A percentile compares a stretch with the other conserved stretches of the same genome.
Conservation (phyloP, 2,888 invertebrate genomes). For the Caenorhabditis doughertyi region DNA sequence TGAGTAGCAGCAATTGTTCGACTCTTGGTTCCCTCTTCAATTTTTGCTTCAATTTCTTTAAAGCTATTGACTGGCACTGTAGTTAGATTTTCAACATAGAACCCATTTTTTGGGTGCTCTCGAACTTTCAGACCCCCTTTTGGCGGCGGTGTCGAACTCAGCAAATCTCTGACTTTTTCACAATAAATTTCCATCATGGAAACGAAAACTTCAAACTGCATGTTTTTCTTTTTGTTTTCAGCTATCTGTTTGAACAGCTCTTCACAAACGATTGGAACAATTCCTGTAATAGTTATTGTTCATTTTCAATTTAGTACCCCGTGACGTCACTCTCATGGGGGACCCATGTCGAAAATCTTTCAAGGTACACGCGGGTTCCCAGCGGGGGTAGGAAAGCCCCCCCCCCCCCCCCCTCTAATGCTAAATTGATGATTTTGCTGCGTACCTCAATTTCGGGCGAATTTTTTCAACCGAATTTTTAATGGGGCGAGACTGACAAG, state of each 20-base stretch:
- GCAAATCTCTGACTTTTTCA: constrained; percentile 83
- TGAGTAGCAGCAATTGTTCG: constrained; percentile 86
- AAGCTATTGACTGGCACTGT: constrained; percentile 78
- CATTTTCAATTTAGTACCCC: too few relatives aligned
- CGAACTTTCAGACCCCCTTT: constrained; percentile 85
- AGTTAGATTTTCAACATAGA: constrained; percentile 85
- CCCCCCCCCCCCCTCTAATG: too few relatives aligned
- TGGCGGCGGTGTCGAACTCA: constrained; percentile 77
- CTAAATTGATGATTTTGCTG: too few relatives aligned
- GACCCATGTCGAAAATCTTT: too few relatives aligned
- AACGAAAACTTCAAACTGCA: constrained; percentile 84
- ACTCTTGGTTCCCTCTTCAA: constrained; percentile 85
- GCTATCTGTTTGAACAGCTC: constrained; percentile 85
- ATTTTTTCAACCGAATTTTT: too few relatives aligned
- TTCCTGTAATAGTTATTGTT: too few relatives aligned
- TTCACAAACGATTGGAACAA: constrained; percentile 85
- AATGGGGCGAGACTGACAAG: too few relatives aligned
- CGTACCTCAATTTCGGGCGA: too few relatives aligned
- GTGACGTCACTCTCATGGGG: too few relatives aligned
- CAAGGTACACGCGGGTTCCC: too few relatives aligned
- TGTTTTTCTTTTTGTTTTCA: constrained; percentile 82
- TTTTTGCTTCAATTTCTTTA: constrained; percentile 85
- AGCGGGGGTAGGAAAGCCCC: too few relatives aligned
- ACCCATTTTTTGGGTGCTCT: constrained; percentile 86
- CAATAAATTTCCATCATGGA: constrained; percentile 86